Percentiles rank a stretch among this genome's conserved stretches.
Conservation (phyloP, 2,888 invertebrate species). For the Tiliacea aurago region DNA sequence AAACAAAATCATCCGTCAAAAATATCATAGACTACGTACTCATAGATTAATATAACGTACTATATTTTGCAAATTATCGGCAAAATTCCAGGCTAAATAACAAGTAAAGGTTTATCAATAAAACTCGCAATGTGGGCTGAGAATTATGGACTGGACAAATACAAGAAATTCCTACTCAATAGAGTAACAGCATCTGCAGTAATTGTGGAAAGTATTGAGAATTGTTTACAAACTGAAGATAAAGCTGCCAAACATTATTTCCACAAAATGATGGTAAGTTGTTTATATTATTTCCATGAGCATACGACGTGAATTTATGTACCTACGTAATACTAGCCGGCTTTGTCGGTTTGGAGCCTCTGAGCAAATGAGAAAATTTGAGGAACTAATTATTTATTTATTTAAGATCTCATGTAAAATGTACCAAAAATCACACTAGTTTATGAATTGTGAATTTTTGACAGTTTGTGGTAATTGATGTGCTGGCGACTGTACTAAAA, state of each 20-base stretch:
- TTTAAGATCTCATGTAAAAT: too few relatives aligned
- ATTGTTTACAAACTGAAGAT: constrained; percentile 77
- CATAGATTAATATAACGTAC: too few relatives aligned
- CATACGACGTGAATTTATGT: too few relatives aligned
- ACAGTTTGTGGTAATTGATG: too few relatives aligned
- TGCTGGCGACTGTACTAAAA: too few relatives aligned
- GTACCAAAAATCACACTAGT: too few relatives aligned
- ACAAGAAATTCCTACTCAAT: constrained; percentile 95
- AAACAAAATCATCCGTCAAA: too few relatives aligned
- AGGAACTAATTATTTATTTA: too few relatives aligned
- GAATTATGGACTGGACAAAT: constrained; percentile 88
- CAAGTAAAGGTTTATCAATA: background rate
- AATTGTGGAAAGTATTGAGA: constrained; percentile 78
- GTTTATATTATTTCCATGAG: background rate
- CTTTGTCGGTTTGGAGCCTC: background rate
- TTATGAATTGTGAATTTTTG: too few relatives aligned
- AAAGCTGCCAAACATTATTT: constrained; percentile 78
- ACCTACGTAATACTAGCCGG: background rate
- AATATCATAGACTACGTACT: too few relatives aligned
- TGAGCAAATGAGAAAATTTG: too few relatives aligned
- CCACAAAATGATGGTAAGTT: constrained; percentile 84
- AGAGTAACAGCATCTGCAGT: constrained; percentile 77
- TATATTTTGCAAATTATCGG: too few relatives aligned
- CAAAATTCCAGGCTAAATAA: background rate
- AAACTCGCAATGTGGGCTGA: constrained; percentile 51